Evolutionary conservation across 2,797 vertebrate species (phyloP).

Genomic region (Melanotaenia maccullochi): DNA sequence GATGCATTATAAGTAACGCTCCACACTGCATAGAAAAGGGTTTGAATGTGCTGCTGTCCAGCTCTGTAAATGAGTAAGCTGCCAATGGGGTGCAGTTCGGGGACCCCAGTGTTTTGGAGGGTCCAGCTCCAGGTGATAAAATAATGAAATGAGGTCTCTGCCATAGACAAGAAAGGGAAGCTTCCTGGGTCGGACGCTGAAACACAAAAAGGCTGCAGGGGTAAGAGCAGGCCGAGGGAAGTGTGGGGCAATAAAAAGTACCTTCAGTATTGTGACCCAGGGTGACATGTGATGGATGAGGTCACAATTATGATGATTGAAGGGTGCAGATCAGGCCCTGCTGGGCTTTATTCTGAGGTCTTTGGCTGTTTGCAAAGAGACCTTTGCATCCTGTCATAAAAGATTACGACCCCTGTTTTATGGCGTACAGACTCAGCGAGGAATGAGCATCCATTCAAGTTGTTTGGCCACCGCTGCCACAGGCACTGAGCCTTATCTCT

Average conservation of each 20-base stretch:
- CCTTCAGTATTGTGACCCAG: conserved; percentile 88
- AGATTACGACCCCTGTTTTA: conserved; percentile 95
- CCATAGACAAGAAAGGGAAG: conserved; percentile 83
- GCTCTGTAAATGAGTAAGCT: conserved; percentile 88
- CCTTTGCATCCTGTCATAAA: conserved; percentile 98
- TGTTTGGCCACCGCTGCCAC: conserved; percentile 86
- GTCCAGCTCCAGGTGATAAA: conserved; percentile 85
- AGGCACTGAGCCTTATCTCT: conserved; percentile 86
- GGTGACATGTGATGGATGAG: conserved; percentile 90
- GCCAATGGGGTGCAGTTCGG: conserved; percentile 63
- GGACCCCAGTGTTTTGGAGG: conserved; percentile 73
- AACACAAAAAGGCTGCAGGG: conserved; percentile 87
- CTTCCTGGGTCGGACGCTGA: conserved; percentile 86
- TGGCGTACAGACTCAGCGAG: conserved; percentile 88
- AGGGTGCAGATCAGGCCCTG: conserved; percentile 89
- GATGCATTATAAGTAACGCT: conserved; percentile 66
- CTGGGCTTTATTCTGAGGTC: conserved; percentile 90
- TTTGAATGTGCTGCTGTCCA: conserved; percentile 73
- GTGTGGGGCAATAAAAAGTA: conserved; percentile 88
- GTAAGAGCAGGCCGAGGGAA: conserved; percentile 85
- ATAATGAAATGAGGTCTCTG: conserved; percentile 83
- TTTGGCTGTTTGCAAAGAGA: conserved; percentile 93
- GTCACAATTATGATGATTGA: conserved; percentile 87
- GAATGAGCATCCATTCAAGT: conserved; percentile 90
- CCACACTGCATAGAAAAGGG: conserved; percentile 69